A percentile compares a stretch with the other conserved stretches of the same genome.
Evolutionary conservation across 2,113 vertebrate species (phyloP).

Genomic region (Chaenocephalus aceratus): DNA sequence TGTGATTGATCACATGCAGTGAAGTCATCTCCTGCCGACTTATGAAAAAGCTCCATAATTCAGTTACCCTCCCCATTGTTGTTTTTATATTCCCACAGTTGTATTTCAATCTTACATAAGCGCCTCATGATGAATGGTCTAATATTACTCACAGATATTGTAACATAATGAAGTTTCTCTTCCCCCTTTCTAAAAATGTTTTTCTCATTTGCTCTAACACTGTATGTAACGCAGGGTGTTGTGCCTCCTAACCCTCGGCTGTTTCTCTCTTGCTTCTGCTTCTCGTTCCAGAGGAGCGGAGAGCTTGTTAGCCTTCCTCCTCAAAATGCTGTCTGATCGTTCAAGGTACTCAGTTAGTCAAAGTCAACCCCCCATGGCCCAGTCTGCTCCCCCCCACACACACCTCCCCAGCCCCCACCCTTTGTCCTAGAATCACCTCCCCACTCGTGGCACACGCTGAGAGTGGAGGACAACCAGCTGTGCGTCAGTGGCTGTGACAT

Average conservation of each 20-base stretch:
- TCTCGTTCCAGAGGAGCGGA: constrained; percentile 82
- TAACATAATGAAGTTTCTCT: constrained; percentile 74
- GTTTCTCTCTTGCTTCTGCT: constrained; percentile 63
- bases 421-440: constrained; percentile 36
- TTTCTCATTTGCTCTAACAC: constrained; percentile 61
- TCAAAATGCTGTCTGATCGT: constrained; percentile 80
- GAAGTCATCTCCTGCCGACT: constrained; percentile 69
- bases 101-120: constrained; percentile 71
- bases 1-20: constrained; percentile 78
- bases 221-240: constrained; percentile 44
- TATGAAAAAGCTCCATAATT: constrained; percentile 80
- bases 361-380: constrained; percentile 55
- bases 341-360: constrained; percentile 80
- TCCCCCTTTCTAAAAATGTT: constrained; percentile 46
- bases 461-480: constrained; percentile 55
- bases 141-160: constrained; percentile 77
- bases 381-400: constrained; percentile 34
- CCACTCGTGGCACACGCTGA: constrained; percentile 39
- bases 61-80: constrained; percentile 69
- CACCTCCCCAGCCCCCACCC: background rate
- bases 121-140: constrained; percentile 73
- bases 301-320: constrained; percentile 82
- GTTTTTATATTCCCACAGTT: constrained; percentile 75
- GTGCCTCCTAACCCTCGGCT: constrained; percentile 61
- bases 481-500: constrained; percentile 69